Base-by-base conservation (phyloP, 1,140 invertebrate species). In the Cherax destructor region DNA sequence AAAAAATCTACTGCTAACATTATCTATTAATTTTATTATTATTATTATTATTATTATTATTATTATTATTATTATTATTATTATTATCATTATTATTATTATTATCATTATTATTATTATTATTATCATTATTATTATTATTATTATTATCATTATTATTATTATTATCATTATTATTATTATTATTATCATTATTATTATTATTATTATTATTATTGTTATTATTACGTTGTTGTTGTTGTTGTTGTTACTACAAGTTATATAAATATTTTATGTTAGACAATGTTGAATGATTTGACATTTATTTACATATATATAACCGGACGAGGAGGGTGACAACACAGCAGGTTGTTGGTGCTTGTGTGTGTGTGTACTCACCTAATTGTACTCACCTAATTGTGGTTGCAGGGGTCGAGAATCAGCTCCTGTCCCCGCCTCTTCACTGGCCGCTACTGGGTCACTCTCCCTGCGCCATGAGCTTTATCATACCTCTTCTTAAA, bases 161-260 rank as follows among this genome's bases (percentile, higher is more conserved):
- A 78, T 78, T 78, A 78, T 78, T 78, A 78, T 78, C 24, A 78
- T 78, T 78, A 78, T 78, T 78, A 78, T 78, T 41, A 41, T 78
- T 78, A 78, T 78, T 78, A 78, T 78, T 78, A 78, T 78, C 24
- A 78, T 78, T 78, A 78, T 78, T 78, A 78, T 78, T 78, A n/a
- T n/a, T n/a, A n/a, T n/a, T n/a, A n/a, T n/a, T n/a, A n/a, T n/a
- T n/a, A n/a, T n/a, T n/a, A n/a, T n/a, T n/a, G n/a, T n/a, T n/a
- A n/a, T n/a, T n/a, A n/a, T n/a, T n/a, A n/a, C n/a, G n/a, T n/a
- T n/a, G n/a, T n/a, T n/a, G n/a, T n/a, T n/a, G n/a, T n/a, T n/a
- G n/a, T n/a, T n/a, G n/a, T n/a, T n/a, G n/a, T 13, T 78, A 13
- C 10, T 78, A 13, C 10, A 13, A 13, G 21, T 69, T 13, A 13